phyloP scores from a whole-genome alignment of 92 coral and sea anemone genomes.

The Epizoanthus illoricatus region DNA sequence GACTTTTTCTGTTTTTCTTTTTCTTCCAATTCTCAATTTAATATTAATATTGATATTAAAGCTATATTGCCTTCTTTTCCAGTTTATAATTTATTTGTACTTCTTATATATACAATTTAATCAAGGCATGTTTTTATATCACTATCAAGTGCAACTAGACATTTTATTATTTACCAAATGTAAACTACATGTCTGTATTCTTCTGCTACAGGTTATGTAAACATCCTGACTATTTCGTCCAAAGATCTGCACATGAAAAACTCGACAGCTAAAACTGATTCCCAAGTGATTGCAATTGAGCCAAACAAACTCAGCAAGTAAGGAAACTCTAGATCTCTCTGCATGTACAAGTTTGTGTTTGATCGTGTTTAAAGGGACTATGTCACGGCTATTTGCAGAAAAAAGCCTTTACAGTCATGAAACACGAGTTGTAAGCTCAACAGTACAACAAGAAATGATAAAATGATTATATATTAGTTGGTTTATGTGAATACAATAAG shows the following conservation, averaged over 20 bases:
- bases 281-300: slow-evolving; percentile 81
- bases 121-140: no score
- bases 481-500: no score
- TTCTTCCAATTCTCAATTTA: neutral
- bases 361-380: neutral
- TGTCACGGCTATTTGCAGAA: no score
- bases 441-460: no score
- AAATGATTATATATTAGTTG: no score
- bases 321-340: slow-evolving; percentile 8
- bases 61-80: no score
- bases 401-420: no score
- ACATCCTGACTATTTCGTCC: slow-evolving; percentile 87
- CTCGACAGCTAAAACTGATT: slow-evolving; percentile 70
- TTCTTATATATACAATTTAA: no score
- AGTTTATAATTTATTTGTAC: no score
- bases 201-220: slow-evolving; percentile 69
- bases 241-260: slow-evolving; percentile 99
- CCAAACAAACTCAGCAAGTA: slow-evolving; percentile 93
- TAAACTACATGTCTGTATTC: neutral
- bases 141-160: no score
- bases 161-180: neutral
- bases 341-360: neutral
- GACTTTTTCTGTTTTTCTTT: neutral
- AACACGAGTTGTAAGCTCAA: no score
- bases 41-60: no score